Percentiles rank a stretch among this genome's conserved stretches.
These are phyloP conservation scores for Gymnosoma rotundatum DNA, from an alignment of 2,888 invertebrate species.

Conservation along the genomic window DNA sequence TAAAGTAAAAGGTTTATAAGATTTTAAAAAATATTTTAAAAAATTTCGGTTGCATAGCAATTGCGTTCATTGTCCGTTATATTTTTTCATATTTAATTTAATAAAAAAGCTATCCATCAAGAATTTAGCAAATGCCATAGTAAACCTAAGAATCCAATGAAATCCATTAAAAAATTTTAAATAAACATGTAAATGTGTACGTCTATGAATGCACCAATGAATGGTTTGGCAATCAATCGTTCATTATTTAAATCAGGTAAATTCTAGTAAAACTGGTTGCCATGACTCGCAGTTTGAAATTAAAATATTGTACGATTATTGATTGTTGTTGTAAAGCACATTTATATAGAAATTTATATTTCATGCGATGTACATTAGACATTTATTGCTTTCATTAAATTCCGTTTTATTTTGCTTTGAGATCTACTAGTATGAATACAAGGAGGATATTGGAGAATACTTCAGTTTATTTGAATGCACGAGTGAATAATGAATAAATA, in stretches of 20 bases:
- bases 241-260: constrained; percentile 40
- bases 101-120: too few relatives aligned
- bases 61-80: too few relatives aligned
- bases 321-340: constrained; percentile 34
- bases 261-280: constrained; percentile 32
- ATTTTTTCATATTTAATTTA: too few relatives aligned
- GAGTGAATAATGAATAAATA: constrained; percentile 23
- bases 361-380: constrained; percentile 45
- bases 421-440: neutral
- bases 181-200: neutral
- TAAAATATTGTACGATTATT: constrained; percentile 6
- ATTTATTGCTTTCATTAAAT: constrained; percentile 41
- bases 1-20: too few relatives aligned
- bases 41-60: too few relatives aligned
- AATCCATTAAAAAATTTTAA: neutral
- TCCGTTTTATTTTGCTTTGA: neutral
- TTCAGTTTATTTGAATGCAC: neutral
- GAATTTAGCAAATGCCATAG: too few relatives aligned
- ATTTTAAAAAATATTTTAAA: too few relatives aligned
- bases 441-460: neutral
- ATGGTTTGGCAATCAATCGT: constrained; percentile 29
- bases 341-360: constrained; percentile 53
- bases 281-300: constrained; percentile 14
- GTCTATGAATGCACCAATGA: neutral
- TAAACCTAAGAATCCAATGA: neutral